These are phyloP conservation scores for Sebastes itinus DNA, from an alignment of 2,797 vertebrate genomes.

Conservation along the genomic window DNA sequence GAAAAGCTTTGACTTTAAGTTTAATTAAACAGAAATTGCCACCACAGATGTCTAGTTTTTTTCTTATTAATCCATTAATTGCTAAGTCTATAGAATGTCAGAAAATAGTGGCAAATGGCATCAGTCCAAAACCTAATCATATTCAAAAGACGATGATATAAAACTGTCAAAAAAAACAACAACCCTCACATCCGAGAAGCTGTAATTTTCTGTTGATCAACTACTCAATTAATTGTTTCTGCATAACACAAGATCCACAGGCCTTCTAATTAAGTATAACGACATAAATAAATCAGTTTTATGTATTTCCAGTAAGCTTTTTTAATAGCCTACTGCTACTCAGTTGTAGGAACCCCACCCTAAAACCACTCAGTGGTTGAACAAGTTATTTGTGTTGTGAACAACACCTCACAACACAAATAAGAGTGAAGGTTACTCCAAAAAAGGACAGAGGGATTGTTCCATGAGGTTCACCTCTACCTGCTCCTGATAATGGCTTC, in stretches of 20 bases:
- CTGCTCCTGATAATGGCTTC: background rate
- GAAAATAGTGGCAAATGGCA: background rate
- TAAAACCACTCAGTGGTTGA: background rate
- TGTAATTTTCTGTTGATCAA: background rate
- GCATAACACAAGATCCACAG: background rate
- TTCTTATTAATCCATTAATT: background rate
- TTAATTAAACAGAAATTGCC: no score
- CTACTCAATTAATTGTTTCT: background rate
- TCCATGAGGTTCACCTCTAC: background rate
- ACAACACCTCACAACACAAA: background rate
- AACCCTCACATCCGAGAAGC: background rate
- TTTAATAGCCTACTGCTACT: background rate
- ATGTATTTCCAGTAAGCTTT: background rate
- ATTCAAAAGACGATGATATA: background rate
- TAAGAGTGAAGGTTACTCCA: background rate
- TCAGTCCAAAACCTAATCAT: background rate
- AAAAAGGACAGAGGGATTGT: no score
- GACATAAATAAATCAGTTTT: background rate
- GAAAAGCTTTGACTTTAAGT: no score
- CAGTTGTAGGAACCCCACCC: background rate
- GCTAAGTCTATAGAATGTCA: background rate
- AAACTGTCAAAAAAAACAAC: background rate
- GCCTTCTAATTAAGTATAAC: background rate
- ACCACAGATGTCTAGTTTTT: background rate
- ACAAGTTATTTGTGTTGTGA: background rate